Conservation (phyloP, 1,140 invertebrate genomes). For the Drosophila leontia region DNA sequence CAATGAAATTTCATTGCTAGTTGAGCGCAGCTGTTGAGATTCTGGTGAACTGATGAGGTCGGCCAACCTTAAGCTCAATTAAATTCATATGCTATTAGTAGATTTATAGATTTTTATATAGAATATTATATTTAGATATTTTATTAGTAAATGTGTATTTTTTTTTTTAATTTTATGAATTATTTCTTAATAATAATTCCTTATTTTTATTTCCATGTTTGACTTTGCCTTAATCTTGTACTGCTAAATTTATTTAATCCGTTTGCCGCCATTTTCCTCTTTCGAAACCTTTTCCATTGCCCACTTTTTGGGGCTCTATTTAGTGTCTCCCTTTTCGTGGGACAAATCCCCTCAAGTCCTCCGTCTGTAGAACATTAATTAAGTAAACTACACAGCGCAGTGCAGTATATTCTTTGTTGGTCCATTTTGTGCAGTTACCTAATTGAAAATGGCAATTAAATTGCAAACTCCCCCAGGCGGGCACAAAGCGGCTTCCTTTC, state of each 20-base stretch:
- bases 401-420: constrained; percentile 40
- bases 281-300: constrained; percentile 23
- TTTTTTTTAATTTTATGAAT: too few species aligned
- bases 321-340: constrained; percentile 9
- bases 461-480: constrained; percentile 26
- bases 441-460: constrained; percentile 79
- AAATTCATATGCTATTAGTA: neutral
- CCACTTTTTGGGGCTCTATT: constrained; percentile 25
- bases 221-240: neutral
- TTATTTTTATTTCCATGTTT: neutral
- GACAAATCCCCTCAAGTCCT: constrained; percentile 8
- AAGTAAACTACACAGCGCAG: constrained; percentile 40
- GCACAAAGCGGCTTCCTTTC: constrained; percentile 19
- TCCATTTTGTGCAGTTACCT: constrained; percentile 52
- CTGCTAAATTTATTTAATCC: constrained; percentile 15
- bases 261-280: constrained; percentile 12
- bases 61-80: neutral
- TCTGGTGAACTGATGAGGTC: constrained; percentile 14
- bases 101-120: neutral
- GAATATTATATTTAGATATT: neutral
- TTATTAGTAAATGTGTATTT: neutral
- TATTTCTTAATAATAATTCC: too few species aligned
- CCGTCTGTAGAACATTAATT: constrained; percentile 35
- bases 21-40: constrained; percentile 66
- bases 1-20: constrained; percentile 66